Conservation (phyloP, 1,140 invertebrate species). For the Zophobas morio region DNA sequence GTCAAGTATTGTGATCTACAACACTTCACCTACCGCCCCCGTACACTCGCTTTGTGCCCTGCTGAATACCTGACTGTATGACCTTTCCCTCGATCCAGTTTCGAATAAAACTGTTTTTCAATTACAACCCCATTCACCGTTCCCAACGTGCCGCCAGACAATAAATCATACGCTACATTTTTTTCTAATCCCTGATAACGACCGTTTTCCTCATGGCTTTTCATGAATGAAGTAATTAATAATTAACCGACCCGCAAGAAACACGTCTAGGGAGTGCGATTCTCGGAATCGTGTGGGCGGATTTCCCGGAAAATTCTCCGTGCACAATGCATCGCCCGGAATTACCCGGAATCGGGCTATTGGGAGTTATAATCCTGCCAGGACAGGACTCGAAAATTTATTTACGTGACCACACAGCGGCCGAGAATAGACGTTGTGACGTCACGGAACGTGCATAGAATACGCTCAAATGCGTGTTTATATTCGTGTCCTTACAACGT, state of each 20-base stretch:
- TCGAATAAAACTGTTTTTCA: no score
- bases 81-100: no score
- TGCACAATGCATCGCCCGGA: conserved; percentile 32
- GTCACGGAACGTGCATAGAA: neutral
- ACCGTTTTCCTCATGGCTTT: conserved; percentile 18
- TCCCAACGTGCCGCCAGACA: neutral
- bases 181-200: conserved; percentile 1
- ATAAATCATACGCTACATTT: neutral
- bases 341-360: conserved; percentile 33
- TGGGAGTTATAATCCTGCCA: conserved; percentile 5
- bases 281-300: conserved; percentile 19
- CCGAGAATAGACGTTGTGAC: neutral
- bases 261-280: conserved; percentile 15
- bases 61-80: no score
- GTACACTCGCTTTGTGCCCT: no score
- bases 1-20: no score
- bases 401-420: neutral
- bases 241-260: conserved; percentile 16
- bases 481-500: neutral
- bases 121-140: neutral
- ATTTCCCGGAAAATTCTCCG: conserved; percentile 27
- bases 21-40: no score
- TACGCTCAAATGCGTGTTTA: neutral
- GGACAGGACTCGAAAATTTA: conserved; percentile 1
- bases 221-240: conserved; percentile 36